Percentiles rank a stretch among this genome's conserved stretches.
These are phyloP conservation scores for Salmo trutta DNA, from an alignment of 2,797 vertebrate genomes.

Conservation along the genomic window DNA sequence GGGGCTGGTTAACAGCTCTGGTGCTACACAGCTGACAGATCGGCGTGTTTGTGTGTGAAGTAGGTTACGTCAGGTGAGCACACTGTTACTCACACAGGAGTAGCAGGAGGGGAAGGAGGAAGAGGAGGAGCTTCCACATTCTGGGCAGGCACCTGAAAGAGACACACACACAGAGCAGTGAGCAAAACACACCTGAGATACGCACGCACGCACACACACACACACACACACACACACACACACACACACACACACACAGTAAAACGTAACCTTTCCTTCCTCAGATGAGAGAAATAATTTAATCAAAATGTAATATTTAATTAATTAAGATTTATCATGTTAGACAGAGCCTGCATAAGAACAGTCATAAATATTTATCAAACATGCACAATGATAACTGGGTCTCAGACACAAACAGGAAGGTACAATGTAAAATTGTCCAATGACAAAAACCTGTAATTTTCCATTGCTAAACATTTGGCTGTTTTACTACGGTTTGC, in stretches of 20 bases:
- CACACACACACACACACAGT: neutral
- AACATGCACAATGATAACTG: neutral
- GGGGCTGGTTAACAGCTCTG: conserved; percentile 54
- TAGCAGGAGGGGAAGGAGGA: conserved; percentile 85
- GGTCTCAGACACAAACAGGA: neutral
- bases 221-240: conserved; percentile 27
- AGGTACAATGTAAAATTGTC: neutral
- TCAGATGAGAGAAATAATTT: neutral
- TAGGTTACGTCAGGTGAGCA: neutral
- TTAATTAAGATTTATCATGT: neutral
- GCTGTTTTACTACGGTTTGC: no score
- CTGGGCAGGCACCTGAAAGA: conserved; percentile 85
- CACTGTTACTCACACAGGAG: conserved; percentile 81
- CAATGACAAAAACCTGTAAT: neutral
- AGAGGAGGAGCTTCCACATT: conserved; percentile 79
- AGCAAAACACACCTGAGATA: conserved; percentile 72
- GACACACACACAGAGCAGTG: conserved; percentile 30
- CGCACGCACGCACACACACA: neutral
- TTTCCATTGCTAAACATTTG: no score
- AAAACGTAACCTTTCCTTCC: neutral
- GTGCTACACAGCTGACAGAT: conserved; percentile 12
- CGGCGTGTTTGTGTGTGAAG: conserved; percentile 16
- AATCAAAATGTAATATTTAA: conserved; percentile 9
- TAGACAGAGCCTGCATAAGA: neutral
- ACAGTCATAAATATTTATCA: neutral